Evolutionary conservation across 2,113 vertebrate species (phyloP).

Genomic region (Hyperopisus bebe): DNA sequence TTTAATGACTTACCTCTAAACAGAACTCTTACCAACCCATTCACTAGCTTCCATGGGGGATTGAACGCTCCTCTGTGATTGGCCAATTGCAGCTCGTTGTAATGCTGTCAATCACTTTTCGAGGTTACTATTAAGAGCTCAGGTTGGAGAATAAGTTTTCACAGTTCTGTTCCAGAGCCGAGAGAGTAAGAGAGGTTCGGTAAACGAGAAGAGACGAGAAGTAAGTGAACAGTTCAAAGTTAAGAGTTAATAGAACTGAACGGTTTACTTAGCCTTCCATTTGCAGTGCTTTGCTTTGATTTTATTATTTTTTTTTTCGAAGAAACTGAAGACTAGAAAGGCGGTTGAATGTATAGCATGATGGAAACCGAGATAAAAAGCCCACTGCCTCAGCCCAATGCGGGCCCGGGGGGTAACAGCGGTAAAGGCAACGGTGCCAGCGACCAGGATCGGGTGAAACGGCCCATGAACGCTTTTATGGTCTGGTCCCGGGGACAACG

Average conservation of each 20-base stretch:
- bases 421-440: slow-evolving; percentile 56
- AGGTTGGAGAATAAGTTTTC: slow-evolving; percentile 61
- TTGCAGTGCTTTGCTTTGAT: not conserved
- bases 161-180: slow-evolving; percentile 59
- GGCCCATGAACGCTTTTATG: slow-evolving; percentile 99
- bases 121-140: slow-evolving; percentile 61
- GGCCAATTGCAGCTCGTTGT: slow-evolving; percentile 67
- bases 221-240: not conserved
- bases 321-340: slow-evolving; percentile 40
- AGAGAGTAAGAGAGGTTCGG: slow-evolving; percentile 43
- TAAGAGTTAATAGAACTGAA: not conserved
- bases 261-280: not conserved
- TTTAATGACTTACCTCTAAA: slow-evolving; percentile 40
- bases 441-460: slow-evolving; percentile 91
- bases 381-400: slow-evolving; percentile 70
- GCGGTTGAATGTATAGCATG: slow-evolving; percentile 83
- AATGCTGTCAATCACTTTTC: slow-evolving; percentile 77
- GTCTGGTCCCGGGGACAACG: slow-evolving; percentile 96
- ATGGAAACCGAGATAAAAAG: slow-evolving; percentile 91
- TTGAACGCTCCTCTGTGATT: slow-evolving; percentile 68
- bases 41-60: slow-evolving; percentile 35
- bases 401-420: slow-evolving; percentile 61
- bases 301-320: slow-evolving; percentile 22
- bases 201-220: slow-evolving; percentile 11
- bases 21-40: slow-evolving; percentile 31